Evolutionary conservation across 2,797 vertebrate species (phyloP), one percentile per base, ranked within the genome.

Genomic region (Peromyscus attwateri): DNA sequence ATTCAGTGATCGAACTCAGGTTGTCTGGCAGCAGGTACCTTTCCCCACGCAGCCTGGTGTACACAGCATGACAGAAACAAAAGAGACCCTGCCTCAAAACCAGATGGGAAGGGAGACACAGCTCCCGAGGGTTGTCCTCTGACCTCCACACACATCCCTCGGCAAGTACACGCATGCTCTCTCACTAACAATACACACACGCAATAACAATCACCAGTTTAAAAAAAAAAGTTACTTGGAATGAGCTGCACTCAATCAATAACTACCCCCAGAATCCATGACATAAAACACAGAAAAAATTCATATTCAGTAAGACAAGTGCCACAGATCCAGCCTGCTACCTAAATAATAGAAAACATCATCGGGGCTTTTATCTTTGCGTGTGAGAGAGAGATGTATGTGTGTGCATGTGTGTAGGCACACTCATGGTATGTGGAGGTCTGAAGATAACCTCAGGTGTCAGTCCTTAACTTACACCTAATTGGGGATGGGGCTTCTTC

Each of bases 281-380:
- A 68, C 6, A 88, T 62, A 17, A 94, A 94, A 79, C 40, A 71
- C 9, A 88, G 68, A 76, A 77, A 29, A 57, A 23, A 83, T 7
- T 77, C 34, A 83, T 37, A 75, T 89, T 96, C 34, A 81, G 64
- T 8, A 75, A 62, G 55, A 91, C 57, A 90, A 95, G 91, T 73
- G 9, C 87, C 80, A 92, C 4, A 66, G 37, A 75, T 62, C 66
- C 2, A 57, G 60, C 25, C 49, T 97, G 37, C 75, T 88, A 96
- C 88, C 55, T 93, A 92, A 93, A 92, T 55, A 92, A 96, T 64
- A 82, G n/a, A 91, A 96, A 85, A 77, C 52, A 97, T 68, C 40
- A 19, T 6, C 87, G 34, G 27, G 49, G 46, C 34, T 29, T 55
- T 55, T 73, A 31, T 87, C 85, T 73, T 40, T 73, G 3, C 1